Base-by-base conservation (phyloP, 1,140 invertebrate genomes). In the Coptotermes formosanus region DNA sequence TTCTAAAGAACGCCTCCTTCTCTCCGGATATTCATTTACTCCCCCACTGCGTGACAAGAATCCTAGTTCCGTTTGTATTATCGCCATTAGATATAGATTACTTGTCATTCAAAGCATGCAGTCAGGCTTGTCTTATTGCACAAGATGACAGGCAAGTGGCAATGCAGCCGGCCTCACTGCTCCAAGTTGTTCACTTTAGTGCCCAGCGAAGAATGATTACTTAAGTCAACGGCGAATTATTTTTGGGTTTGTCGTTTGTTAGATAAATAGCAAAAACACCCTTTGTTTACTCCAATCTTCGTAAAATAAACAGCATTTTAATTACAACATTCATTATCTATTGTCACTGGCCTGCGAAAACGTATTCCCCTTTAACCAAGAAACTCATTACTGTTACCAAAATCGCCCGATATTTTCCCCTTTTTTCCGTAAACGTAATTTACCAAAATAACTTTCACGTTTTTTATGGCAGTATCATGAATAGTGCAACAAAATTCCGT, bases 31-130 rank as follows among this genome's bases (percentile, higher is more conserved):
- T 75, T 75, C 64, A 75, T 75, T 75, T 75, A 30, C 64, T 75
- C 64, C 64, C 64, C 64, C 14, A 75, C 64, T 25, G 64, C 64
- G 64, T 75, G 64, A 75, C 25, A 30, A 30, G 64, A 75, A 75
- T 75, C 25, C n/a, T 12, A 75, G 64, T 30, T 75, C 7, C 25
- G 64, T 8, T 30, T 75, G 64, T 75, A 30, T 75, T 75, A 75
- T n/a, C 64, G n/a, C n/a, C 64, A 75, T 75, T 75, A 75, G 64
- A 75, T 75, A 75, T 75, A 75, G 64, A 75, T 75, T 64, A 64
- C 59, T 64, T 75, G 64, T 75, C 64, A 75, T 75, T 75, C 64
- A 75, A 30, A 30, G 64, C 64, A 75, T 14, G 64, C 9, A 75
- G 25, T 25, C 3, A 11, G 25, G n/a, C 64, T 75, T 75, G 64